Base-by-base conservation (phyloP, 2,113 vertebrate genomes). In the Sarotherodon lohbergeri region DNA sequence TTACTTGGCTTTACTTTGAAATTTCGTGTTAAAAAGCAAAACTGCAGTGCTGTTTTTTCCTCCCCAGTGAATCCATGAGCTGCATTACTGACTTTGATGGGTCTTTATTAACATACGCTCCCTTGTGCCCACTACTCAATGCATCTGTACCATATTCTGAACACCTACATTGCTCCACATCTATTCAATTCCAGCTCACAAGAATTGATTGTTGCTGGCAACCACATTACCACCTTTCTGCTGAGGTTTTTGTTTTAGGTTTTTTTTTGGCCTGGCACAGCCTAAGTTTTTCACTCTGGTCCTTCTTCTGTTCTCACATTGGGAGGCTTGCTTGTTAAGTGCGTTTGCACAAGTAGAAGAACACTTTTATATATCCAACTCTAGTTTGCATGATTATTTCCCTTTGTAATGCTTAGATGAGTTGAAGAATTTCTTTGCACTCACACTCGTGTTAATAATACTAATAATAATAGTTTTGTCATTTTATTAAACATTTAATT, bases 131-230 rank as follows among this genome's bases (percentile, higher is more conserved):
- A 27, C 68, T 46, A 46, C 13, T 73, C 68, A 73, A 73, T 73
- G 13, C 41, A 73, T 46, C 13, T 73, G 22, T 24, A 73, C 22
- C 68, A 27, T 46, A 46, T 27, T 73, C 68, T 16, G 68, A 27
- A 73, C 22, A 46, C 68, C 68, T 73, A 80, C 36, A 56, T 57
- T 76, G 11, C 63, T 83, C 61, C 56, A 68, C 76, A 78, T 80
- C 76, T 83, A 71, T 52, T 83, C 71, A 61, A 73, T 82, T 86
- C 56, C 71, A 90, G 39, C 79, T 88, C 81, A 59, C 27, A 48
- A 41, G 27, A 81, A 91, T 63, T 85, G 22, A 88, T 87, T 83
- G 88, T 81, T 86, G 56, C 61, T 83, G 83, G 61, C 61, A 66
- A 73, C 68, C 83, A 86, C 10, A 66, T 66, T 66, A 46, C 39